A percentile compares a stretch with the other conserved stretches of the same genome.
These are phyloP conservation scores for Artemia sinica DNA, from an alignment of 2,888 invertebrate species.

Conservation along the genomic window DNA sequence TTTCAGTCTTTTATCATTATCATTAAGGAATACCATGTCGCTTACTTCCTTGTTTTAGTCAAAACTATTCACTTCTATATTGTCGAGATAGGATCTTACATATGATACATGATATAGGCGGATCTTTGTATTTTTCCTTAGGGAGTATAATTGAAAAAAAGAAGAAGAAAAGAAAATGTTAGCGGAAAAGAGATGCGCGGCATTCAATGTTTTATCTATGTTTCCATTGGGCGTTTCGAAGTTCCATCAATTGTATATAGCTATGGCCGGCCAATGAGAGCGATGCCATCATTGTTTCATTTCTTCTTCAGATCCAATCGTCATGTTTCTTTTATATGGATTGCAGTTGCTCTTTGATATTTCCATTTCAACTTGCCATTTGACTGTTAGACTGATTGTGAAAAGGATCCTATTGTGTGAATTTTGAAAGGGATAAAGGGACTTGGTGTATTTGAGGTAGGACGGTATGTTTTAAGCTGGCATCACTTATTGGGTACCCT, in stretches of 20 bases:
- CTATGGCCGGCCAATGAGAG: neutral
- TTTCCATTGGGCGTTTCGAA: neutral
- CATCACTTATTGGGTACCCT: constrained; percentile 9
- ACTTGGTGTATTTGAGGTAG: neutral
- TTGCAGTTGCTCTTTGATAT: constrained; percentile 11
- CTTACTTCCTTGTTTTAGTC: neutral
- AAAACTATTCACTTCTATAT: neutral
- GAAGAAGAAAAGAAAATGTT: neutral
- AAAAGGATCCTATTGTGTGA: neutral
- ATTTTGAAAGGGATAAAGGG: neutral
- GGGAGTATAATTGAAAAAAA: neutral
- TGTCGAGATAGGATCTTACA: neutral
- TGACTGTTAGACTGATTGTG: constrained; percentile 7
- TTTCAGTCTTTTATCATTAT: constrained; percentile 2
- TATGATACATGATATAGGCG: constrained; percentile 6
- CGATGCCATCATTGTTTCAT: neutral
- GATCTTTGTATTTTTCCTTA: constrained; percentile 4
- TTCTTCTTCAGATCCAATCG: constrained; percentile 10
- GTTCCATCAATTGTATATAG: neutral
- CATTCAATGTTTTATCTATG: neutral
- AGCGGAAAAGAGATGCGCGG: constrained; percentile 13
- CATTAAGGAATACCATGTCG: constrained; percentile 1
- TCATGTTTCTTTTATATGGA: constrained; percentile 7
- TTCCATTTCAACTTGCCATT: constrained; percentile 9
- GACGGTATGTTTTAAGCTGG: neutral